phyloP scores from a whole-genome alignment of 2,888 invertebrate species.

The Nycteola revayana region DNA sequence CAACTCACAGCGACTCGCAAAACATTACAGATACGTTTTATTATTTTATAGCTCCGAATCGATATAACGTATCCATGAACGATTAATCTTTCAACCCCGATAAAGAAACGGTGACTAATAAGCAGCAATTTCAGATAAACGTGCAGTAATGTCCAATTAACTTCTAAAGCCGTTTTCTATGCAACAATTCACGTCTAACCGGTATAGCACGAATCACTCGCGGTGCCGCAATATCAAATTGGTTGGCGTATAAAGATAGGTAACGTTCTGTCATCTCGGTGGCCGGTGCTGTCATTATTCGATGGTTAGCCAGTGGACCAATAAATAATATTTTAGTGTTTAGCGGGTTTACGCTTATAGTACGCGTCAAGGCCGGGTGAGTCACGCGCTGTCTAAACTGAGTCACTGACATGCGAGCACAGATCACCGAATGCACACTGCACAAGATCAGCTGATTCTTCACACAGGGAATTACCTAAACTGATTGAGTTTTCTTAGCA shows the following conservation, averaged over 20 bases:
- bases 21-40: constrained; percentile 64
- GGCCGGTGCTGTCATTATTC: constrained; percentile 53
- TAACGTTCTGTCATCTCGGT: constrained; percentile 37
- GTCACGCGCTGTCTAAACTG: constrained; percentile 61
- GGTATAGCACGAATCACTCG: no score
- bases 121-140: background rate
- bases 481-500: constrained; percentile 6
- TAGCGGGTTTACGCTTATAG: constrained; percentile 53
- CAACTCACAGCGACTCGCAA: constrained; percentile 71
- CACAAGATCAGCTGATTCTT: constrained; percentile 38
- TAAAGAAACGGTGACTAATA: constrained; percentile 3
- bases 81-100: constrained; percentile 5
- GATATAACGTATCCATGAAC: constrained; percentile 25
- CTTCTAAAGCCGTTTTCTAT: constrained; percentile 3
- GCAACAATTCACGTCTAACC: no score
- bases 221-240: constrained; percentile 16
- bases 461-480: constrained; percentile 14
- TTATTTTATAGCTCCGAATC: constrained; percentile 55
- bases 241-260: constrained; percentile 25
- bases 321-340: constrained; percentile 71
- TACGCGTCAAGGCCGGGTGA: constrained; percentile 70
- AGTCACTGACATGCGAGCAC: constrained; percentile 53
- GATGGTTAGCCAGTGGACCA: constrained; percentile 49
- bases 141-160: constrained; percentile 9
- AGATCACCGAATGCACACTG: constrained; percentile 29